These are phyloP conservation scores for Brachionus asplanchnoidis DNA, from an alignment of 1,140 invertebrate genomes.

Conservation along the genomic window DNA sequence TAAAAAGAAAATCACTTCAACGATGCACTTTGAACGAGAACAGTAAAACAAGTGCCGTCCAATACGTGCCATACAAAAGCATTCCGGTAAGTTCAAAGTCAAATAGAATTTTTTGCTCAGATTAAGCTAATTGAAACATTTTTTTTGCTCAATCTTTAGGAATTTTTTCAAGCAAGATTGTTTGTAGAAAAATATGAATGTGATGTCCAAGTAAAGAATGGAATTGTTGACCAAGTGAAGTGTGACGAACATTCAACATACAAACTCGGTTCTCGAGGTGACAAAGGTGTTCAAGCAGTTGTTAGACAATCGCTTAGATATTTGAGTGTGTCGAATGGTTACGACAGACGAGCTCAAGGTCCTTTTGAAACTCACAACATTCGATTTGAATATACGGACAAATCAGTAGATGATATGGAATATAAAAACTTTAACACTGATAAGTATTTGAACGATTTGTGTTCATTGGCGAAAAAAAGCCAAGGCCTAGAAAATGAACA, in stretches of 20 bases:
- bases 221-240: slow-evolving; percentile 8
- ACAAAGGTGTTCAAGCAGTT: slow-evolving; percentile 33
- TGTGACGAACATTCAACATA: slow-evolving; percentile 38
- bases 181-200: slow-evolving; percentile 31
- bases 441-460: neutral
- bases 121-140: no score
- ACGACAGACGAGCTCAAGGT: slow-evolving; percentile 17
- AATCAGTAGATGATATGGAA: slow-evolving; percentile 35
- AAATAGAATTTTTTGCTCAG: no score
- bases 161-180: slow-evolving; percentile 36
- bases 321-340: neutral
- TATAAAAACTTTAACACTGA: neutral
- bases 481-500: slow-evolving; percentile 35
- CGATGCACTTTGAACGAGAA: slow-evolving; percentile 40
- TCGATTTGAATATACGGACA: slow-evolving; percentile 24
- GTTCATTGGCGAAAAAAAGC: neutral
- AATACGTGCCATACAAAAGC: slow-evolving; percentile 26
- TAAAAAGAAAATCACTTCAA: slow-evolving; percentile 10
- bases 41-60: slow-evolving; percentile 18
- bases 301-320: slow-evolving; percentile 36
- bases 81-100: neutral
- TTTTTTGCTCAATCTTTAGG: neutral
- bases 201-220: neutral
- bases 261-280: slow-evolving; percentile 14
- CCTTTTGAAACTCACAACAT: neutral